phyloP scores from a whole-genome alignment of 2,113 vertebrate genomes.

The Ictidomys tridecemlineatus region DNA sequence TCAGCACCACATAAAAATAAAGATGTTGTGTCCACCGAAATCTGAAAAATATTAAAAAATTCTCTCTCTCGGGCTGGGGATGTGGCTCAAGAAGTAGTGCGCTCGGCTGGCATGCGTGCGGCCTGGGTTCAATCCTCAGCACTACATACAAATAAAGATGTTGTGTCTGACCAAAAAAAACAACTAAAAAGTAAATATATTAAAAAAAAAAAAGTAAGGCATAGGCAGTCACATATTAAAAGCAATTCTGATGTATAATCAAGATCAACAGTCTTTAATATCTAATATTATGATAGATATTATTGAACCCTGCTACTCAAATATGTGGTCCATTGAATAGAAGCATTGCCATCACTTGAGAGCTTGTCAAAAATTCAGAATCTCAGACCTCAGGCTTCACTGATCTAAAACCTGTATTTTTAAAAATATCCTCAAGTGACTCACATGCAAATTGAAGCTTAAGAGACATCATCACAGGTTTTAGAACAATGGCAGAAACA shows the following conservation, averaged over 20 bases:
- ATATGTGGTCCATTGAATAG: not conserved
- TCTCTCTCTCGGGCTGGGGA: too few relatives aligned
- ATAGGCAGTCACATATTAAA: not conserved
- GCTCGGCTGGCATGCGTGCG: too few relatives aligned
- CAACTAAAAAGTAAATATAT: too few relatives aligned
- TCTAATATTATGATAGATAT: not conserved
- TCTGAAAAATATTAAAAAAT: too few relatives aligned
- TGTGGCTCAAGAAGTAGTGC: too few relatives aligned
- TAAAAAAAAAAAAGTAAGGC: not conserved
- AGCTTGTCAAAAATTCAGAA: not conserved
- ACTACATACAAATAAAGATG: too few relatives aligned
- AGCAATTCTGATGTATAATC: not conserved
- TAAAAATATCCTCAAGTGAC: not conserved
- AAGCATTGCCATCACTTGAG: not conserved
- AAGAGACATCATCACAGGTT: not conserved
- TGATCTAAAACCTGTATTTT: conserved; percentile 30
- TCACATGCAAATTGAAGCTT: not conserved
- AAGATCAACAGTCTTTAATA: conserved; percentile 52
- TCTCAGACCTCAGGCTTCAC: not conserved
- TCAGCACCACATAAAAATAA: too few relatives aligned
- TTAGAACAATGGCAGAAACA: conserved; percentile 29
- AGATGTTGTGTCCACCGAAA: too few relatives aligned
- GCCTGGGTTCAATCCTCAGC: too few relatives aligned
- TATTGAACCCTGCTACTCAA: not conserved
- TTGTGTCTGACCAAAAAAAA: too few relatives aligned